A percentile compares a stretch with the other conserved stretches of the same genome.
Conservation (phyloP, 2,888 invertebrate species). For the Chelonus formosanus region DNA sequence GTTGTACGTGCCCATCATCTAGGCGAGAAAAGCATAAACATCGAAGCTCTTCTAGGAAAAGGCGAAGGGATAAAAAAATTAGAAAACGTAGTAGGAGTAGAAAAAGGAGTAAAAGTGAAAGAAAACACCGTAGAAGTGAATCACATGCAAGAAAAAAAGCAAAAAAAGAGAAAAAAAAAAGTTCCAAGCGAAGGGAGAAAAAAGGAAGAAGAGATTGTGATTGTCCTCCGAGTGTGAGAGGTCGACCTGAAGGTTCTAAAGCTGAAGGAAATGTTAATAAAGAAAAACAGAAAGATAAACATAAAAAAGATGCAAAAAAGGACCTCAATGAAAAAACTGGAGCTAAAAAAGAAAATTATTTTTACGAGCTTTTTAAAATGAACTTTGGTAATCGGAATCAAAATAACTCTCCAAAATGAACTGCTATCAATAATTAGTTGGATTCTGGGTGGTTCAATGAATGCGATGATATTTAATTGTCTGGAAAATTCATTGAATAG, state of each 20-base stretch:
- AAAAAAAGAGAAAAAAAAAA: no score
- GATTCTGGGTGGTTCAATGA: no score
- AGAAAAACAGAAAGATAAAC: not conserved
- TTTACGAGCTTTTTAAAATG: not conserved
- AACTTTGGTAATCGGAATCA: not conserved
- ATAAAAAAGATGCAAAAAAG: not conserved
- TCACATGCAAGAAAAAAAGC: no score
- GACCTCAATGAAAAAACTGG: not conserved
- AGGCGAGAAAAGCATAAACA: no score
- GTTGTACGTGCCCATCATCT: no score
- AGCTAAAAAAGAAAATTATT: conserved; percentile 3
- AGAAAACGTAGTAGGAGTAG: conserved; percentile 3
- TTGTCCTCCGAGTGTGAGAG: not conserved
- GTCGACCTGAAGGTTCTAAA: no score
- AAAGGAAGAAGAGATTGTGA: conserved; percentile 1
- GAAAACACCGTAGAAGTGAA: conserved; percentile 1
- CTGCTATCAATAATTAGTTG: no score
- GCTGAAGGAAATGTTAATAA: not conserved
- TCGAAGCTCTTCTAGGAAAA: no score
- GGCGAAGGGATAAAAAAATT: no score
- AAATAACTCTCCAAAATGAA: not conserved
- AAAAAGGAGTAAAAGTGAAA: conserved; percentile 3
- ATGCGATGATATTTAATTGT: no score
- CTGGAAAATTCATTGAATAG: no score
- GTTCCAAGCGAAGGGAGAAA: no score